Base-by-base conservation (phyloP, 2,113 vertebrate species). In the Phalacrocorax pelagicus region DNA sequence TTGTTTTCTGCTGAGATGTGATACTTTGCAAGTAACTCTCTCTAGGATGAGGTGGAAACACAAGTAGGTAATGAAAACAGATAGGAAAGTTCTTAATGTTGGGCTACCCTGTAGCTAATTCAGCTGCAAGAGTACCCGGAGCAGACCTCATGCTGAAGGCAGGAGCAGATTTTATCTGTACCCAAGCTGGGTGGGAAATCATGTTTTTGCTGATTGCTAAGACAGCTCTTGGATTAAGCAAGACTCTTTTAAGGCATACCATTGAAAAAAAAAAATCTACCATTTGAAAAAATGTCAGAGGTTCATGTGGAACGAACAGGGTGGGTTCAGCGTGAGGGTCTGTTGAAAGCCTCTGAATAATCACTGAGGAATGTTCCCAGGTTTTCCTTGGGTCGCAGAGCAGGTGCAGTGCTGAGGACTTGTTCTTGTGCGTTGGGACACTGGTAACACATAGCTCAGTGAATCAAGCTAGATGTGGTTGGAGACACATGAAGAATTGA, bases 271-370 rank as follows among this genome's bases (percentile, higher is more conserved):
- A 34, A 77, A 40, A 27, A 14, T 26, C 49, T 72, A 30, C 66
- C 12, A 23, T 52, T 74, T 34, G 65, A 72, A 91, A 94, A 77
- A 34, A 75, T 85, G 81, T 46, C 58, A 42, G 61, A 65, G 22
- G 54, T 90, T 94, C 67, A 51, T 21, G 59, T 24, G 47, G 67
- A 90, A 83, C 2, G 1, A 78, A 81, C n/a, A 86, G 81, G 88
- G 86, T 61, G 83, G 88, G 65, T 86, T 94, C 42, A 58, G 55
- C 71, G 34, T 0, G 3, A 91, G 71, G 54, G 71, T 38, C 85
- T 87, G 40, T 79, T 58, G 67, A 84, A 83, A 93, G 40, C 9
- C 52, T 88, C 57, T 88, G 62, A 77, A 24, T 88, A 90, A 88
- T 27, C 69, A 18, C 71, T 46, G 75, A 83, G 70, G 92, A 90